Conservation (phyloP, 2,113 vertebrate genomes). For the Scortum barcoo region DNA sequence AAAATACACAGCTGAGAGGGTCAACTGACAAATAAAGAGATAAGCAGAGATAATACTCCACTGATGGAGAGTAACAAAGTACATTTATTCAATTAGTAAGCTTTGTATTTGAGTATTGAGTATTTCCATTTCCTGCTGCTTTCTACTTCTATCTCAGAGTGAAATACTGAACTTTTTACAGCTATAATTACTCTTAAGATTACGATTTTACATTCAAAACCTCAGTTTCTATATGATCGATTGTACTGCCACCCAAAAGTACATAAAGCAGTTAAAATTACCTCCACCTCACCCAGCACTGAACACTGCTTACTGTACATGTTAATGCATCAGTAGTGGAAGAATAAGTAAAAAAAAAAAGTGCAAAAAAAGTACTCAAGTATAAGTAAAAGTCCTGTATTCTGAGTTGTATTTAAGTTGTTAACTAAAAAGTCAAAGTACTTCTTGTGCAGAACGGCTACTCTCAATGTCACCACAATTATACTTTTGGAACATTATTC, state of each 20-base stretch:
- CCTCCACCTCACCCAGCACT: not conserved
- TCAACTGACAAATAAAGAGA: not conserved
- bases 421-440: not conserved
- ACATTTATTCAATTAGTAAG: not conserved
- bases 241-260: not conserved
- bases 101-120: too few species aligned
- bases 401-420: not conserved
- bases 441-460: not conserved
- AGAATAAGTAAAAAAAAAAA: not conserved
- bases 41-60: not conserved
- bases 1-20: not conserved
- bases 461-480: not conserved
- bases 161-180: not conserved
- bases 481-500: not conserved
- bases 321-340: not conserved
- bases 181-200: not conserved
- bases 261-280: not conserved
- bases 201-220: not conserved
- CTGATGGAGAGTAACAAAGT: not conserved
- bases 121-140: not conserved
- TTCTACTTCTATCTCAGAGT: not conserved
- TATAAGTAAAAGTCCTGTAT: not conserved
- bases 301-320: not conserved
- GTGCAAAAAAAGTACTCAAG: not conserved
- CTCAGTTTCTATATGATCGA: not conserved